Evolutionary conservation across 2,797 vertebrate genomes (phyloP), one percentile per base, ranked within the genome.

Genomic region (Rhinatrema bivittatum): DNA sequence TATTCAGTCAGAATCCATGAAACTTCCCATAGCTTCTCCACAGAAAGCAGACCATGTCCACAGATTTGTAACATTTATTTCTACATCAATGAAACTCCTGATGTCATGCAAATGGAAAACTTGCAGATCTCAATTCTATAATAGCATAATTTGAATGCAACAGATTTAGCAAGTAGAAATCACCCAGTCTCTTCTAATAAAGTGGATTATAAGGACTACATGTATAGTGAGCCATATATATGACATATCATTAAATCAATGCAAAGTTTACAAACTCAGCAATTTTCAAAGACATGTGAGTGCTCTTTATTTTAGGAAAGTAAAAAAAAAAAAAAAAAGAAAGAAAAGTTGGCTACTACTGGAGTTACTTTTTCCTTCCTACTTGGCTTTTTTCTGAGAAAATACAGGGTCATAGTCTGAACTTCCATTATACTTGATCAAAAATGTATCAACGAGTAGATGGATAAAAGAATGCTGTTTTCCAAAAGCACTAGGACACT

Each of bases 401-500:
- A 53, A 41, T 37, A 62, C 53, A 59, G 47, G 60, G 59, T 60
- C 52, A 30, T 37, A 51, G 53, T 61, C 46, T 48, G 44, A 56
- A 67, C 60, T 61, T 70, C 56, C 58, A 65, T 67, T 62, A 61
- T 27, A 53, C 35, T 45, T 54, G 44, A 57, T 68, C 53, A 68
- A 53, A 65, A 72, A 64, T 69, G 53, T 57, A 75, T 60, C 36
- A 61, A 65, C 63, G 36, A 53, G 56, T 55, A 17, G 0, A 53
- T 7, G 68, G 59, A 66, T 65, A 44, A 64, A 69, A 56, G 70
- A 68, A 63, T 50, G 65, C 52, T 70, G 59, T 70, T 79, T 79
- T 74, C 72, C 53, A 65, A 66, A 74, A 72, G 78, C 72, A 1
- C 60, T 33, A 70, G 67, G 75, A 81, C 68, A 76, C 74, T 82